Evolutionary conservation across 2,797 vertebrate genomes (phyloP).

Genomic region (Pygocentrus nattereri): DNA sequence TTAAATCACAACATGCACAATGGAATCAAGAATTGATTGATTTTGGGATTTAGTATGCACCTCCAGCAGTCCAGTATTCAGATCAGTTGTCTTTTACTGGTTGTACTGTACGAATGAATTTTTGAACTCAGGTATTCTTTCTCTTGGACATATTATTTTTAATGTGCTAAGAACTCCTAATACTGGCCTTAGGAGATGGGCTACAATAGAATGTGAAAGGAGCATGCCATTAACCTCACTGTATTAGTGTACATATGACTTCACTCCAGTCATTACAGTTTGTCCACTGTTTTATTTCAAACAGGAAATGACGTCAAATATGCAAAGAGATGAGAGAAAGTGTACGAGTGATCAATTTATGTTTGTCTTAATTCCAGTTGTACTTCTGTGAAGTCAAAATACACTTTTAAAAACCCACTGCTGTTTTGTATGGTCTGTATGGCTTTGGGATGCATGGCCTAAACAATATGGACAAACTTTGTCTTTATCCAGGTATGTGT

Average conservation of each 20-base stretch:
- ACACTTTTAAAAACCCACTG: background rate
- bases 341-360: background rate
- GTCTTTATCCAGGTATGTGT: background rate
- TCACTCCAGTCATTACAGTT: background rate
- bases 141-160: background rate
- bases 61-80: no score
- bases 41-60: no score
- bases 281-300: background rate
- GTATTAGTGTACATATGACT: background rate
- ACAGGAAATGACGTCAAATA: background rate
- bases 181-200: no score
- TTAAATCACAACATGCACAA: no score
- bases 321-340: background rate
- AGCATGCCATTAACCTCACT: background rate
- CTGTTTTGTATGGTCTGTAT: background rate
- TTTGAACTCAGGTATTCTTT: background rate
- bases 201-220: background rate
- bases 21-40: no score
- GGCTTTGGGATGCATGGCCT: background rate
- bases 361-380: background rate
- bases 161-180: background rate
- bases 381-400: conserved; percentile 19
- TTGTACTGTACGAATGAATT: background rate
- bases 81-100: background rate
- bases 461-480: background rate